Evolutionary conservation across 2,113 vertebrate species (phyloP), one percentile per base, ranked within the genome.

Genomic region (Seriola dumerili): DNA sequence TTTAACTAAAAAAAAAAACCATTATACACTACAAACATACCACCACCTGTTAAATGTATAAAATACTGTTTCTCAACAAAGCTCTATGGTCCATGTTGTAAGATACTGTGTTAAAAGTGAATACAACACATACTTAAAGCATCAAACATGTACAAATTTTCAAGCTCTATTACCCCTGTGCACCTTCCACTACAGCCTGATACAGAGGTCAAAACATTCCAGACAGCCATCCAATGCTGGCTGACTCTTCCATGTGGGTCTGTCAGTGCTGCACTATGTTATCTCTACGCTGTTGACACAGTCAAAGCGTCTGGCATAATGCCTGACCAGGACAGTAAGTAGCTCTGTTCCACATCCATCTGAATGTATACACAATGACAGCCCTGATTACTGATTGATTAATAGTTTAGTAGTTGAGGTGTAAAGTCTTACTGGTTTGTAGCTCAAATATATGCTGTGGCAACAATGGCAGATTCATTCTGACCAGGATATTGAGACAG

Each of bases 281-380:
- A 89, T 89, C 87, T 78, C 71, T 73, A 72, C 77, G 76, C 65
- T 84, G 85, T 80, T 89, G 85, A 91, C 92, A 86, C 70, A 84
- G 84, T 73, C 46, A 71, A 78, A 84, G 71, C 12, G 16, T 62
- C 61, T 62, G 84, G 81, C 70, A 50, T 9, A 7, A 61, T 54
- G 81, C 72, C 67, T 75, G 63, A 75, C 66, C 80, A 36, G 76
- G 48, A 84, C 79, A 90, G 83, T 83, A 84, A 76, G 73, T 52
- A 61, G 74, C 68, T 80, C 64, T 80, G 81, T 78, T 34, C 74
- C 76, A 73, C 42, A 85, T 67, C 62, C 64, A 78, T 72, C 67
- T 76, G 36, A 73, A 65, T 23, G 17, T 65, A 62, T 4, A 78
- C 65, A 38, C 78, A 78, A 63, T 16, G 3, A 42, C 61, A 80